Percentiles rank a stretch among this genome's conserved stretches.
These are phyloP conservation scores for Dynastes hyllus DNA, from an alignment of 2,888 invertebrate species.

Conservation along the genomic window DNA sequence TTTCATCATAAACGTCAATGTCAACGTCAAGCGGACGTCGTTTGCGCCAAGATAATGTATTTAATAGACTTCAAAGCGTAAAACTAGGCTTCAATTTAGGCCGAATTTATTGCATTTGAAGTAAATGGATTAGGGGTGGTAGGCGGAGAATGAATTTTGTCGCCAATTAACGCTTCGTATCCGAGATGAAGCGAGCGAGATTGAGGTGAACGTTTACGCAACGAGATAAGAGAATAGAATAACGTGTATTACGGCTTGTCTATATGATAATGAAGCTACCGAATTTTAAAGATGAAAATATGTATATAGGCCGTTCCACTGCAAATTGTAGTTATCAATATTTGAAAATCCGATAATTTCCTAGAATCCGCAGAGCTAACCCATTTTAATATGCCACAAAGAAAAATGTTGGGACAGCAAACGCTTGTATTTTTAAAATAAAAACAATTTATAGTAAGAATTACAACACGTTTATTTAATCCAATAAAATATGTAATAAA, in stretches of 20 bases:
- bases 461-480: too few relatives aligned
- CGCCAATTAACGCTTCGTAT: conserved; percentile 19
- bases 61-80: conserved; percentile 47
- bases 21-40: conserved; percentile 10
- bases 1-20: conserved; percentile 14
- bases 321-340: too few relatives aligned
- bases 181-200: not conserved
- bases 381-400: too few relatives aligned
- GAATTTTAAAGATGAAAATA: not conserved
- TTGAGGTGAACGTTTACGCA: not conserved
- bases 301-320: too few relatives aligned
- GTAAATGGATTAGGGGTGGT: conserved; percentile 34
- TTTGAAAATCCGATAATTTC: too few relatives aligned
- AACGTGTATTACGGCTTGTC: not conserved
- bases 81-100: conserved; percentile 42
- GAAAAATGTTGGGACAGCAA: too few relatives aligned
- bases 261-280: conserved; percentile 29
- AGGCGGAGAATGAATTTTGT: conserved; percentile 17
- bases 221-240: not conserved
- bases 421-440: too few relatives aligned
- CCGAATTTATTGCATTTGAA: conserved; percentile 42
- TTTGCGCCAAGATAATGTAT: conserved; percentile 36
- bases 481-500: too few relatives aligned
- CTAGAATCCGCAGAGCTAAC: too few relatives aligned
- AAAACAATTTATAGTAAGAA: too few relatives aligned